Evolutionary conservation across 2,888 invertebrate species (phyloP).

Genomic region (Zygaena filipendulae): DNA sequence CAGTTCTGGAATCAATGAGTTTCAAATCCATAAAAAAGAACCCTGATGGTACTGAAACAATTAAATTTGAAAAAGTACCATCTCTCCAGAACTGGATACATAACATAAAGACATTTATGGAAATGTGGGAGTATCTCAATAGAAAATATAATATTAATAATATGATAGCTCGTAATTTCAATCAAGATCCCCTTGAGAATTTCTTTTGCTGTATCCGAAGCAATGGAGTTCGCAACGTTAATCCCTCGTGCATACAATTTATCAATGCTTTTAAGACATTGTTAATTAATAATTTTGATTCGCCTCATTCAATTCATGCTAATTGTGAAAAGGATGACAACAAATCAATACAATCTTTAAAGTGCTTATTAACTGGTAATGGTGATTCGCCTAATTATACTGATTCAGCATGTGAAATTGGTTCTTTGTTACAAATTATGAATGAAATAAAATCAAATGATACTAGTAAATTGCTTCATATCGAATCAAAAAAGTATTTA

Average conservation of each 20-base stretch:
- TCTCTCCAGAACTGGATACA: slow-evolving; percentile 8
- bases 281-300: slow-evolving; percentile 7
- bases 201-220: slow-evolving; percentile 7
- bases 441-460: neutral
- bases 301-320: neutral
- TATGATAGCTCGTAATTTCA: slow-evolving; percentile 7
- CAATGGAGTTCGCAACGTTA: slow-evolving; percentile 5
- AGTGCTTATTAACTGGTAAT: too few relatives aligned
- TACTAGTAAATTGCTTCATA: neutral
- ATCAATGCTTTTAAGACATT: slow-evolving; percentile 5
- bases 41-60: slow-evolving; percentile 1
- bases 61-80: slow-evolving; percentile 4
- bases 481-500: neutral
- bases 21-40: neutral
- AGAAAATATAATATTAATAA: slow-evolving; percentile 2
- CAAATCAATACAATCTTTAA: slow-evolving; percentile 1
- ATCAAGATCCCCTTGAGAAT: slow-evolving; percentile 9
- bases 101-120: slow-evolving; percentile 1
- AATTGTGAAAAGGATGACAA: slow-evolving; percentile 4
- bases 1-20: slow-evolving; percentile 6
- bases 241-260: slow-evolving; percentile 2
- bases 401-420: slow-evolving; percentile 1
- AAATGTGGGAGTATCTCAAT: slow-evolving; percentile 2
- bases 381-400: too few relatives aligned
- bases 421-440: neutral